Evolutionary conservation across 2,797 vertebrate species (phyloP), one percentile per base, ranked within the genome.

Genomic region (Clamator glandarius): DNA sequence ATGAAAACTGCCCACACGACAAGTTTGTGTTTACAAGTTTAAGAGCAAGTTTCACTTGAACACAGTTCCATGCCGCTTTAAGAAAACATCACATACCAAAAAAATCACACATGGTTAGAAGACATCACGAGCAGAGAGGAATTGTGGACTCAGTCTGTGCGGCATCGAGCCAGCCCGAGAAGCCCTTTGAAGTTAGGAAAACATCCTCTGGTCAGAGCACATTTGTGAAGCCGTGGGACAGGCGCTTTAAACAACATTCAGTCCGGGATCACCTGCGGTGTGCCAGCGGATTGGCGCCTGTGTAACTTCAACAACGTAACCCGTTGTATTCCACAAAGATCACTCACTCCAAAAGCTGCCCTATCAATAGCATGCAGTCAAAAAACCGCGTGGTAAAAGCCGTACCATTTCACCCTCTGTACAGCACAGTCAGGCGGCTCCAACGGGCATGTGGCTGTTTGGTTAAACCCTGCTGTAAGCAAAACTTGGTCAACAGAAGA

Each of bases 191-290:
- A 96, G 94, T 96, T 95, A 96, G 96, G 96, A 96, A 97, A 97
- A 97, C 95, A 96, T 95, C 97, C 95, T 96, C 94, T 50, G 89
- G 95, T 95, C 90, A 92, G 88, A 96, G 93, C 91, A 94, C 93
- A 87, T 81, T 74, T 83, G 93, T 84, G 93, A 95, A 95, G 78
- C 94, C 46, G 84, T 51, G 94, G 95, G 91, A 97, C 96, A 97
- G 95, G 95, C 84, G 92, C 95, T 97, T 97, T 95, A 97, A 97
- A 97, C 93, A 97, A 97, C 97, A 97, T 94, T 95, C 85, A 66
- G 89, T 94, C 36, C 3, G 50, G 51, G 89, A 95, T 96, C 89
- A 93, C 92, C 96, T 97, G 94, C 21, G 75, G 96, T 88, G 96
- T 87, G 76, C 87, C 79, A 81, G 86, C 19, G 87, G 79, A 93